phyloP scores from a whole-genome alignment of 2,797 vertebrate species.

The Austrolebias charrua region DNA sequence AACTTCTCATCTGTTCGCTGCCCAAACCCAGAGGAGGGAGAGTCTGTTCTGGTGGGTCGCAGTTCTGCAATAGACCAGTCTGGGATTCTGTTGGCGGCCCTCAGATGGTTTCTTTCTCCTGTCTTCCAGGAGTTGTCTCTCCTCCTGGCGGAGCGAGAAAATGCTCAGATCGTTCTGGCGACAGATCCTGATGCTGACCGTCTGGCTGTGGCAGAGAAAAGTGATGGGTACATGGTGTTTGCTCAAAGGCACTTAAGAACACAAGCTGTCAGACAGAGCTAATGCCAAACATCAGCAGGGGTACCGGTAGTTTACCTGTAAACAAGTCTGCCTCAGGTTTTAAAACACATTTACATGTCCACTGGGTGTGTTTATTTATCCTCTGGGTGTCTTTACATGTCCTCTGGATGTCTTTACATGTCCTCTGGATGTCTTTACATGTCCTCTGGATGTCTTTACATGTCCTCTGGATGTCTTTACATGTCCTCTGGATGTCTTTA shows the following conservation, averaged over 20 bases:
- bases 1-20: slow-evolving; percentile 91
- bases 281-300: too few species aligned
- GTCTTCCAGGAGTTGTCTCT: slow-evolving; percentile 85
- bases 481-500: too few species aligned
- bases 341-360: too few species aligned
- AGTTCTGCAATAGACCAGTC: neutral
- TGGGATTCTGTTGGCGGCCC: too few species aligned
- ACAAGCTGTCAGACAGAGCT: neutral
- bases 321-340: too few species aligned
- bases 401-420: too few species aligned
- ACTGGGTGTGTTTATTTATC: too few species aligned
- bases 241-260: slow-evolving; percentile 10
- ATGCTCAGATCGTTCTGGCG: slow-evolving; percentile 85
- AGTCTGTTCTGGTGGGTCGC: slow-evolving; percentile 86
- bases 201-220: slow-evolving; percentile 89
- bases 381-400: too few species aligned
- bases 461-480: too few species aligned
- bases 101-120: neutral
- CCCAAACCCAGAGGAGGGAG: slow-evolving; percentile 96
- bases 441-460: too few species aligned
- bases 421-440: too few species aligned
- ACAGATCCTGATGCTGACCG: slow-evolving; percentile 96
- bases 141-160: slow-evolving; percentile 87
- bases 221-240: slow-evolving; percentile 76
- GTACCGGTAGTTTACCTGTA: too few species aligned